Conservation (phyloP, 2,888 invertebrate species). For the Scaptomyza cyrtandrae region DNA sequence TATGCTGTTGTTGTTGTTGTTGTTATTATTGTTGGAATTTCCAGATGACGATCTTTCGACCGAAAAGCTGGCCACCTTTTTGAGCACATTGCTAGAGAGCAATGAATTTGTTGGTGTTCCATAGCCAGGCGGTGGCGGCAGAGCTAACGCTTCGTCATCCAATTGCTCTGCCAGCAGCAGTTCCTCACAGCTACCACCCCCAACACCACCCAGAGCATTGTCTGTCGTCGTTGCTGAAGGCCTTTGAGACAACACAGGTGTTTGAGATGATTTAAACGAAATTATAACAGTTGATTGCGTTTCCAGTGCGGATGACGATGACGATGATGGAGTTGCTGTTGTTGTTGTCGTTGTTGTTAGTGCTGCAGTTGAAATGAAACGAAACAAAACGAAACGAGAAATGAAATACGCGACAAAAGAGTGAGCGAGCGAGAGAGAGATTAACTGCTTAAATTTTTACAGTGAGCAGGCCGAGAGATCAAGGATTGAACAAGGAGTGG, state of each 20-base stretch:
- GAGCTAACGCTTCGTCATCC: slow-evolving; percentile 48
- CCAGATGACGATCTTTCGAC: slow-evolving; percentile 87
- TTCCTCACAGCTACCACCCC: neutral
- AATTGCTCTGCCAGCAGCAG: slow-evolving; percentile 15
- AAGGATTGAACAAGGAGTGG: slow-evolving; percentile 7
- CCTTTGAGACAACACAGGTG: slow-evolving; percentile 81
- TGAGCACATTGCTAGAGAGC: slow-evolving; percentile 89
- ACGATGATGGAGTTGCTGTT: slow-evolving; percentile 51
- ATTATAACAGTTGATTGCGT: slow-evolving; percentile 85
- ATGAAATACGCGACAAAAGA: slow-evolving; percentile 37
- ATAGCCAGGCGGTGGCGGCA: slow-evolving; percentile 67
- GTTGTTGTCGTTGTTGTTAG: slow-evolving; percentile 18
- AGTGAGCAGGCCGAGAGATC: too few relatives aligned
- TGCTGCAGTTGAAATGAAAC: slow-evolving; percentile 48
- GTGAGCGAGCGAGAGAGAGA: slow-evolving; percentile 16
- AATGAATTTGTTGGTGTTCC: slow-evolving; percentile 72
- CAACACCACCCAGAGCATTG: slow-evolving; percentile 6
- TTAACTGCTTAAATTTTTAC: slow-evolving; percentile 48
- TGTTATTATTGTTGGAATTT: slow-evolving; percentile 15
- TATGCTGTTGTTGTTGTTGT: slow-evolving; percentile 6
- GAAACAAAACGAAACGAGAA: slow-evolving; percentile 39
- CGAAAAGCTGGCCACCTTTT: slow-evolving; percentile 93
- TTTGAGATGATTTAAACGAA: slow-evolving; percentile 84
- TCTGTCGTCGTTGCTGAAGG: slow-evolving; percentile 19
- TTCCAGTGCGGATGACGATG: slow-evolving; percentile 76